Evolutionary conservation across 2,888 invertebrate species (phyloP), one percentile per base, ranked within the genome.

Genomic region (Drosophila ustulata): DNA sequence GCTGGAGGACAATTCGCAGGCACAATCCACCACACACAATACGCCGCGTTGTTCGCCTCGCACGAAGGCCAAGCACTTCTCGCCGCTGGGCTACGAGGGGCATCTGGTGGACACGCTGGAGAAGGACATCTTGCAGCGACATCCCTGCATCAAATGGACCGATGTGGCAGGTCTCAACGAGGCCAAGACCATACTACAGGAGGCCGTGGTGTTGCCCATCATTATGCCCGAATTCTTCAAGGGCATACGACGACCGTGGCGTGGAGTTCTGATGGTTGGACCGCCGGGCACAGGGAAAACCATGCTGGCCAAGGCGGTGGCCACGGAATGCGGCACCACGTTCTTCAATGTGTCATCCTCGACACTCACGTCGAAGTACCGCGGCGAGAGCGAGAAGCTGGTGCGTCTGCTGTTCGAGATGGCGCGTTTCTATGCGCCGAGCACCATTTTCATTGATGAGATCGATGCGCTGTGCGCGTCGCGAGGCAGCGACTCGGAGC

Each of bases 331-430:
- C 90, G 95, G 96, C 50, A 96, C 97, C 0, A 97, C 97, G 0
- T 97, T 97, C 93, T 97, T 97, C 92, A 96, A 97, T 90, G 96
- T 98, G 0, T 96, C 97, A 0, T 96, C 97, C 0, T 96, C 97
- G 0, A 97, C 96, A 0, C 94, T 98, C 41, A 97, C 97, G 0
- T 97, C 97, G 1, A 98, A 98, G 90, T 98, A 96, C 89, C 93
- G 97, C n/a, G 98, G 98, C 0, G 98, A 98, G 91, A 97, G 97
- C 2, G 97, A 98, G 92, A 97, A 97, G 91, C 94, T 98, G 6
- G 97, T 98, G 32, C 94, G 97, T 26, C 93, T 97, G 18, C 93
- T 98, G 1, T 98, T 98, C 91, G 97, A 97, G 93, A 97, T 98
- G 97, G 97, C 97, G 0, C 93, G 97, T 4, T 96, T 96, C 92